phyloP scores from a whole-genome alignment of 1,140 invertebrate species.

The Diorhabda carinulata region DNA sequence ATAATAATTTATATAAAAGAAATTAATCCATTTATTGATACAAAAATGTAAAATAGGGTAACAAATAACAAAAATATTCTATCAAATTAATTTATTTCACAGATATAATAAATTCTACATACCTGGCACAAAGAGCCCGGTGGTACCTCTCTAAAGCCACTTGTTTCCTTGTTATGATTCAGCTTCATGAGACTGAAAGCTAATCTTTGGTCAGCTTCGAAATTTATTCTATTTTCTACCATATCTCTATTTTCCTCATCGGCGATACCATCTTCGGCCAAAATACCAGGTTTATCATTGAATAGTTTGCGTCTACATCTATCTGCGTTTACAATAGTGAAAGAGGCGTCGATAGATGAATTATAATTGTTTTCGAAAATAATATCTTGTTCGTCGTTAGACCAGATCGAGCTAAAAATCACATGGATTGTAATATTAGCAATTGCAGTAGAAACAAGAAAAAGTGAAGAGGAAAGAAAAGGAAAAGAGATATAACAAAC shows the following conservation, averaged over 20 bases:
- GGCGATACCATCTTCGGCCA: not conserved
- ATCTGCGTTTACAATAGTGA: too few relatives aligned
- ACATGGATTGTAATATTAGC: too few relatives aligned
- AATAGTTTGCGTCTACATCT: too few relatives aligned
- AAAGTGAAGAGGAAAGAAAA: too few relatives aligned
- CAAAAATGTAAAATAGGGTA: too few relatives aligned
- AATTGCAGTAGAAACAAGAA: too few relatives aligned
- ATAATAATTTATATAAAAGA: too few relatives aligned
- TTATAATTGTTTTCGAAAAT: slow-evolving; percentile 25
- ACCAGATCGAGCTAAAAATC: slow-evolving; percentile 47
- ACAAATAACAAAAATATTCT: too few relatives aligned
- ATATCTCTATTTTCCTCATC: slow-evolving; percentile 29
- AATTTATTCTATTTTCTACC: slow-evolving; percentile 27
- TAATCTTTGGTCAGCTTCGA: slow-evolving; percentile 22
- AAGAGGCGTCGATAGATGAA: slow-evolving; percentile 8
- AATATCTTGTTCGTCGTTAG: slow-evolving; percentile 33
- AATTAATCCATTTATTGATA: too few relatives aligned
- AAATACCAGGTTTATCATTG: slow-evolving; percentile 3
- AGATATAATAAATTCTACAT: not conserved
- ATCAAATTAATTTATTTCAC: too few relatives aligned
- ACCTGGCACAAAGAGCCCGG: slow-evolving; percentile 40
- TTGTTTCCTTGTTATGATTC: slow-evolving; percentile 56
- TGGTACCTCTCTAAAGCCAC: slow-evolving; percentile 56
- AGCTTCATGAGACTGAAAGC: slow-evolving; percentile 43
- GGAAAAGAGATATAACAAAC: too few relatives aligned